Conservation (phyloP, 2,797 vertebrate species). For the Pseudomugil tenellus region DNA sequence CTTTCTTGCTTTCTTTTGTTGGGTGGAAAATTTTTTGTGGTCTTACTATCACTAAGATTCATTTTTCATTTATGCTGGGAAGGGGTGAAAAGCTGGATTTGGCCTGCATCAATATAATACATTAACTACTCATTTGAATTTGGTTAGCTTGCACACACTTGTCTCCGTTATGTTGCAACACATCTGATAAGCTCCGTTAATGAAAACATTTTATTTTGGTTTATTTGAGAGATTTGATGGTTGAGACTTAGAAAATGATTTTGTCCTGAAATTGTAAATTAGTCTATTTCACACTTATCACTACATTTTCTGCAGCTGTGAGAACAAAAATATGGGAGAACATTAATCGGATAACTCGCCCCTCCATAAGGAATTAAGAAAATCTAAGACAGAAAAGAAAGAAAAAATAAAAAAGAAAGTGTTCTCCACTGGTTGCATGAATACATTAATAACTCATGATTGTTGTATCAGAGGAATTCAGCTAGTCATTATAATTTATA, state of each 20-base stretch:
- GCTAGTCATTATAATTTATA: neutral
- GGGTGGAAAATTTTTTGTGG: too few species aligned
- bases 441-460: constrained; percentile 3
- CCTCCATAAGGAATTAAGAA: neutral
- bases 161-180: constrained; percentile 66
- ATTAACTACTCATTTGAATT: constrained; percentile 45
- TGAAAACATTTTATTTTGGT: constrained; percentile 44
- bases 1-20: constrained; percentile 16
- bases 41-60: too few species aligned
- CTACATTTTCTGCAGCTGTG: neutral
- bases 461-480: constrained; percentile 6
- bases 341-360: constrained; percentile 9
- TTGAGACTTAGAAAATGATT: too few species aligned
- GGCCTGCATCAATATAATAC: constrained; percentile 75
- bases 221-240: constrained; percentile 1
- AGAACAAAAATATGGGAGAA: constrained; percentile 3
- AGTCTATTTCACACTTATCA: neutral
- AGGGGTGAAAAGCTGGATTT: constrained; percentile 63
- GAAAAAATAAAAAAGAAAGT: neutral
- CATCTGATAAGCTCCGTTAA: constrained; percentile 15
- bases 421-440: neutral
- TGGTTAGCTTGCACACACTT: constrained; percentile 64
- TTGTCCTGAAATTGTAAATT: neutral
- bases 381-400: too few species aligned
- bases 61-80: constrained; percentile 59